Evolutionary conservation across 2,888 invertebrate genomes (phyloP).

Genomic region (Odontothrips loti): DNA sequence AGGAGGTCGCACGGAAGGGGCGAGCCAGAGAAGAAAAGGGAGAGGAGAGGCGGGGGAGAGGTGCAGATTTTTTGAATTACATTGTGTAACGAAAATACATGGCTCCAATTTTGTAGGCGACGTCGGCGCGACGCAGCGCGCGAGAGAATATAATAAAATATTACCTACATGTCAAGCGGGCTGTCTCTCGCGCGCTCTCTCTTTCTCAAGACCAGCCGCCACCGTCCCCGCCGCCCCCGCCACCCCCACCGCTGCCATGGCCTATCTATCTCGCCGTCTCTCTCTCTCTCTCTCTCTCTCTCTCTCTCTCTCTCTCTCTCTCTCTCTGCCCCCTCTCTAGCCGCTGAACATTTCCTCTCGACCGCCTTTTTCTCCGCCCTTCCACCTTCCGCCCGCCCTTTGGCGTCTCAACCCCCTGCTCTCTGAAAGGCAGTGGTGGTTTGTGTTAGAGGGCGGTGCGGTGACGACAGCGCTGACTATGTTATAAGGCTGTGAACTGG

Average conservation of each 20-base stretch:
- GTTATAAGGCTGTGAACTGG: slow-evolving; percentile 22
- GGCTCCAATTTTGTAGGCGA: slow-evolving; percentile 19
- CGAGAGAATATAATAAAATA: slow-evolving; percentile 17
- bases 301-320: no score
- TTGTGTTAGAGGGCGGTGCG: background rate
- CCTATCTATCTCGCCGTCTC: background rate
- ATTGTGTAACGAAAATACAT: slow-evolving; percentile 27
- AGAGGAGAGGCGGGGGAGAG: background rate
- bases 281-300: background rate
- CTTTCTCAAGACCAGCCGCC: background rate
- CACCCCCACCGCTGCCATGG: background rate
- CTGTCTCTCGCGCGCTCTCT: background rate
- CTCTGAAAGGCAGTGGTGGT: background rate
- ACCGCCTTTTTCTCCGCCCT: background rate
- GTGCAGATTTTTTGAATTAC: slow-evolving; percentile 17
- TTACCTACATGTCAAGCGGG: slow-evolving; percentile 16
- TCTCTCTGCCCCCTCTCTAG: no score
- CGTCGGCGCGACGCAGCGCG: slow-evolving; percentile 10
- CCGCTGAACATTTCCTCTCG: background rate
- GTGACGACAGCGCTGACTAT: slow-evolving; percentile 15
- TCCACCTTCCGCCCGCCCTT: background rate
- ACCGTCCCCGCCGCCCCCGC: background rate
- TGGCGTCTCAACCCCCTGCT: background rate
- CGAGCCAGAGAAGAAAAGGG: no score
- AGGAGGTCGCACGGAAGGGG: background rate